Evolutionary conservation across 1,140 invertebrate species (phyloP).

Genomic region (Cydia fagiglandana): DNA sequence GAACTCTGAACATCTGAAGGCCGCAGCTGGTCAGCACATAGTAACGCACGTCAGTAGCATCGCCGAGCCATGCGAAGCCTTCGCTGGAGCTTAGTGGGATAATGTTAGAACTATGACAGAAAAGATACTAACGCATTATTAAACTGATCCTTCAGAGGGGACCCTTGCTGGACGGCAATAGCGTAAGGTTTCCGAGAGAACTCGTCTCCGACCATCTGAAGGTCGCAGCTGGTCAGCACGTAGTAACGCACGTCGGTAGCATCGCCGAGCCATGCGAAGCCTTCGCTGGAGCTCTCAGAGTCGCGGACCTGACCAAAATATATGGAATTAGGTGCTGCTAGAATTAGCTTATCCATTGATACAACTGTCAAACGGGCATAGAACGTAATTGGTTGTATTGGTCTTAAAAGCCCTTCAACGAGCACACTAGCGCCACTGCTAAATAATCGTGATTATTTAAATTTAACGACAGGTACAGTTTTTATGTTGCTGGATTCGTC

Average conservation of each 20-base stretch:
- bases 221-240: slow-evolving; percentile 92
- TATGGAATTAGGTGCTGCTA: not conserved
- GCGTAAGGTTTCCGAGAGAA: slow-evolving; percentile 98
- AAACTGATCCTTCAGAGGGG: slow-evolving; percentile 93
- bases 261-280: slow-evolving; percentile 96
- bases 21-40: slow-evolving; percentile 92
- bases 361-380: not conserved
- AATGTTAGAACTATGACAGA: no score
- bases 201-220: slow-evolving; percentile 95
- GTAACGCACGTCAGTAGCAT: slow-evolving; percentile 96
- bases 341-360: not conserved
- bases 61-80: slow-evolving; percentile 96
- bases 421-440: no score
- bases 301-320: slow-evolving; percentile 61
- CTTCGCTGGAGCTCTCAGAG: slow-evolving; percentile 87
- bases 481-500: no score
- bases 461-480: no score
- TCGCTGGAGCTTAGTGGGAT: slow-evolving; percentile 88
- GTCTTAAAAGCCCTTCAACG: no score
- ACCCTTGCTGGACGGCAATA: slow-evolving; percentile 97
- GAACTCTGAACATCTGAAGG: slow-evolving; percentile 95
- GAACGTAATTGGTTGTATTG: no score
- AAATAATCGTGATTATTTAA: no score
- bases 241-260: slow-evolving; percentile 95
- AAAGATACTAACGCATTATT: slow-evolving; percentile 88